Percentiles rank a stretch among this genome's conserved stretches.
These are phyloP conservation scores for Garra rufa DNA, from an alignment of 2,113 vertebrate species.

Conservation along the genomic window DNA sequence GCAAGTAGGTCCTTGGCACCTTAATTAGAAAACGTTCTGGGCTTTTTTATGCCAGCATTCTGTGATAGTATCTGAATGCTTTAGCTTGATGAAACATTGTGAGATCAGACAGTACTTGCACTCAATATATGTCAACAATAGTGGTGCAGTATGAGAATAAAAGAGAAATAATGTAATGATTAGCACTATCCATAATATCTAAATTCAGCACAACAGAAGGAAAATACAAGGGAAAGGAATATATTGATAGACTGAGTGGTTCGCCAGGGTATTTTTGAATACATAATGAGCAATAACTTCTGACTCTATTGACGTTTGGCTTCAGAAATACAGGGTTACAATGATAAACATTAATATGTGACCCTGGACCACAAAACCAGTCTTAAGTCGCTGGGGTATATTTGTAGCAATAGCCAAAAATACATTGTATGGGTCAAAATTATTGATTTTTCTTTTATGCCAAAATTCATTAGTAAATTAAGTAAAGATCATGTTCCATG, in stretches of 20 bases:
- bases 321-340: constrained; percentile 62
- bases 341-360: too few species aligned
- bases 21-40: constrained; percentile 2
- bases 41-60: background rate
- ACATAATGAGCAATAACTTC: constrained; percentile 90
- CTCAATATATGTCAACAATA: constrained; percentile 59
- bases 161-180: constrained; percentile 80
- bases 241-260: constrained; percentile 85
- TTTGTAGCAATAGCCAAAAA: too few species aligned
- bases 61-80: background rate
- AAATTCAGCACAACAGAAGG: background rate
- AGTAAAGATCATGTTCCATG: too few species aligned
- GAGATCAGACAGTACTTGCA: constrained; percentile 64
- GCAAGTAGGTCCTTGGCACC: constrained; percentile 24
- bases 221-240: background rate
- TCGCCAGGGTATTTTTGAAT: constrained; percentile 84
- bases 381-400: too few species aligned
- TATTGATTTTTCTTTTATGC: too few species aligned
- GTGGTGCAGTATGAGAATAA: background rate
- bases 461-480: too few species aligned
- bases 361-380: too few species aligned
- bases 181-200: background rate
- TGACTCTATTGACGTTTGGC: constrained; percentile 54
- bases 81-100: constrained; percentile 65
- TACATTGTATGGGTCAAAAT: too few species aligned